These are phyloP conservation scores for Lasius fuliginosus DNA, from an alignment of 2,888 invertebrate genomes.

Conservation along the genomic window DNA sequence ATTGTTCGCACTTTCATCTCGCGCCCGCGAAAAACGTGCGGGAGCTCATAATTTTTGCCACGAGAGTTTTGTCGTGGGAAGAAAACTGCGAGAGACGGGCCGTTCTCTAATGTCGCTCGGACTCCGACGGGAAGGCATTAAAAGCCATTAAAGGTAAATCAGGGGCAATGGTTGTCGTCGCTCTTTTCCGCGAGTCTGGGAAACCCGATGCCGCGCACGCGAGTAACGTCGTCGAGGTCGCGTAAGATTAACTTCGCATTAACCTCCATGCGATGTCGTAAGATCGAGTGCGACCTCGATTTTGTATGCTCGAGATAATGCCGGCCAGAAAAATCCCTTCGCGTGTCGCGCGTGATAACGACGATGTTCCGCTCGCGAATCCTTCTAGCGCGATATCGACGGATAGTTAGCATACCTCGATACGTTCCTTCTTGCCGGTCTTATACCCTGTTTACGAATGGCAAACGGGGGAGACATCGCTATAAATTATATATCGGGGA, in stretches of 20 bases:
- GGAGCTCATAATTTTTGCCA: conserved; percentile 49
- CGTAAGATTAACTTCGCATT: conserved; percentile 54
- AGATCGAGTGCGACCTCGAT: conserved; percentile 30
- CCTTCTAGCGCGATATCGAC: conserved; percentile 2
- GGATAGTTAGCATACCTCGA: conserved; percentile 36
- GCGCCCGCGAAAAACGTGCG: background rate
- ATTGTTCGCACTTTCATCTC: background rate
- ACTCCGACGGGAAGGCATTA: conserved; percentile 61
- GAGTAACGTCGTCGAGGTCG: background rate
- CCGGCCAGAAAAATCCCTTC: background rate
- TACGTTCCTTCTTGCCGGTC: conserved; percentile 29
- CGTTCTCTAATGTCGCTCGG: conserved; percentile 36
- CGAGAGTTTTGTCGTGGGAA: conserved; percentile 7
- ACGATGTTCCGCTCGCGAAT: background rate
- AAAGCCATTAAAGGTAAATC: conserved; percentile 71
- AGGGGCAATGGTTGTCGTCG: conserved; percentile 56
- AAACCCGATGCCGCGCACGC: conserved; percentile 21
- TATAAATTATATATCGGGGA: conserved; percentile 40
- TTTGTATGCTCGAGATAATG: conserved; percentile 27
- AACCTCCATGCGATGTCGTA: conserved; percentile 27
- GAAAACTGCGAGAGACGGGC: conserved; percentile 31
- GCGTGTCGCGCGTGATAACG: conserved; percentile 42
- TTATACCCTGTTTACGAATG: conserved; percentile 39
- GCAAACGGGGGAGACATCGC: conserved; percentile 30
- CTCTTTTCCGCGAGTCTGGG: conserved; percentile 41